phyloP scores from a whole-genome alignment of 2,888 invertebrate species.

The Drosophila suboccidentalis region DNA sequence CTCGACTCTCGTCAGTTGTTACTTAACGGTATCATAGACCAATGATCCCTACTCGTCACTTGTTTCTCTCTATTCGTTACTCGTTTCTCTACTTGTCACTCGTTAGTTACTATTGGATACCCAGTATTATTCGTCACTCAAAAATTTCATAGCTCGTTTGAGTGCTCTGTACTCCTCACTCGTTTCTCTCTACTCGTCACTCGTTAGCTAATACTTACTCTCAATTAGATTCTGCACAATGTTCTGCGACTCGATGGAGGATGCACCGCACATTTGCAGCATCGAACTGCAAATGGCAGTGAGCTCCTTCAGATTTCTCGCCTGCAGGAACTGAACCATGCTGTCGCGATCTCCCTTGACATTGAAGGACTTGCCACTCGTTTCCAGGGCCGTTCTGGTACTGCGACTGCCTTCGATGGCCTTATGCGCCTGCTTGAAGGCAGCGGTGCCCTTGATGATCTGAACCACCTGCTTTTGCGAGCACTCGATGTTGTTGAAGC shows the following conservation, averaged over 20 bases:
- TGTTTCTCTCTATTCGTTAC: neutral
- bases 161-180: neutral
- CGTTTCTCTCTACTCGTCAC: neutral
- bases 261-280: conserved; percentile 62
- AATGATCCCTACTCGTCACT: neutral
- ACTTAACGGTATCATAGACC: too few species aligned
- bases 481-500: conserved; percentile 65
- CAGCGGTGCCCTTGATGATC: conserved; percentile 60
- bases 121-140: neutral
- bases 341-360: conserved; percentile 55
- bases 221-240: conserved; percentile 62
- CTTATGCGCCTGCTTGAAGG: conserved; percentile 5
- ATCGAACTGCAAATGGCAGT: conserved; percentile 51
- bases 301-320: conserved; percentile 41
- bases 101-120: neutral
- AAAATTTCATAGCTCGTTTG: too few species aligned
- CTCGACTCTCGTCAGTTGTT: neutral
- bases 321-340: conserved; percentile 56
- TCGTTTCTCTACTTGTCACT: neutral
- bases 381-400: conserved; percentile 46
- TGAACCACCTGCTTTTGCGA: conserved; percentile 60
- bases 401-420: conserved; percentile 45
- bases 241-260: conserved; percentile 41
- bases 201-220: conserved; percentile 46
- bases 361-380: neutral